Evolutionary conservation across 2,113 vertebrate genomes (phyloP).

Genomic region (Hydrochoerus hydrochaeris): DNA sequence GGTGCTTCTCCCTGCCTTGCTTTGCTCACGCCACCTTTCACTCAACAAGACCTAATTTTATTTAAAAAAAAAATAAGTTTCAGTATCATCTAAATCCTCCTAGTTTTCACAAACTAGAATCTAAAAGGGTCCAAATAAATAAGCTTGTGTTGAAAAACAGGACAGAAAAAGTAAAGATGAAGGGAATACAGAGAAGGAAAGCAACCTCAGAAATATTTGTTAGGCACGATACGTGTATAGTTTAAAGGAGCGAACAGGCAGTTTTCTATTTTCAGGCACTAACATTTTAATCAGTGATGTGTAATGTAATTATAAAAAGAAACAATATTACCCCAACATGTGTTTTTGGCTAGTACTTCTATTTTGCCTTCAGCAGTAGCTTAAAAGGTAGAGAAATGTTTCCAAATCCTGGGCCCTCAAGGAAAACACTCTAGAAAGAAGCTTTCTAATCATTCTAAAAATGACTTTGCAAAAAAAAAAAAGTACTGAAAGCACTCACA

Average conservation of each 20-base stretch:
- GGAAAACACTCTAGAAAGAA: constrained; percentile 63
- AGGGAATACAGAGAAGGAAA: background rate
- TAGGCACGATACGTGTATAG: background rate
- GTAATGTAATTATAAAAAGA: constrained; percentile 68
- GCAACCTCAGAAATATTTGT: background rate
- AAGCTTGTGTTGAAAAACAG: constrained; percentile 19
- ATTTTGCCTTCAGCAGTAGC: constrained; percentile 45
- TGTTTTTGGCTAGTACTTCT: constrained; percentile 54
- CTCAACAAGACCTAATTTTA: background rate
- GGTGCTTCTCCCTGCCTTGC: background rate
- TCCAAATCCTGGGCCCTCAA: constrained; percentile 65
- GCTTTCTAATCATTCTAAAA: constrained; percentile 75
- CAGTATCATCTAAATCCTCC: constrained; percentile 4
- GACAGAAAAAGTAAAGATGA: background rate
- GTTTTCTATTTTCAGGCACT: constrained; percentile 21
- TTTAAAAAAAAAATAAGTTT: background rate
- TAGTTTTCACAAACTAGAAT: constrained; percentile 6
- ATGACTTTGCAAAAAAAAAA: constrained; percentile 35
- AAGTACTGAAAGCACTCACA: background rate
- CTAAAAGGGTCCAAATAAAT: background rate
- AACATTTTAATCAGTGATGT: constrained; percentile 56
- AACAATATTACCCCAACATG: constrained; percentile 52
- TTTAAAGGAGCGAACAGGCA: background rate
- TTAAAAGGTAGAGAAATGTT: constrained; percentile 51
- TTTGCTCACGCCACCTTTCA: background rate